A percentile compares a stretch with the other conserved stretches of the same genome.
Evolutionary conservation across 1,140 invertebrate genomes (phyloP).

Genomic region (Heliconius hermathena): DNA sequence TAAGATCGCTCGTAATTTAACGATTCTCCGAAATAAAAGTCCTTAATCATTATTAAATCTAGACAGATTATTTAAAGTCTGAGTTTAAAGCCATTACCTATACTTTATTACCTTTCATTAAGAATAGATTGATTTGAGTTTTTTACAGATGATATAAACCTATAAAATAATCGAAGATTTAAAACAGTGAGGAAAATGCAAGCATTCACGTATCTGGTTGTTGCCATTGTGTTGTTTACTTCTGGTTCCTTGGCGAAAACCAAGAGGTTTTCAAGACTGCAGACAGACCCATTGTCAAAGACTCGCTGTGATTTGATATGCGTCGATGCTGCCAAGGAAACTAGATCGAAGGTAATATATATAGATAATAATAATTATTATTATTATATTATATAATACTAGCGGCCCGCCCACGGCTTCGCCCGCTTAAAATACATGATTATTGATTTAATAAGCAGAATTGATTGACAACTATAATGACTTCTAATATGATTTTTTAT

Average conservation of each 20-base stretch:
- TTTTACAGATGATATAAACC: slow-evolving; percentile 44
- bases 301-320: slow-evolving; percentile 71
- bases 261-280: slow-evolving; percentile 56
- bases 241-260: slow-evolving; percentile 49
- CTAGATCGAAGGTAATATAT: slow-evolving; percentile 54
- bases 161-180: not conserved
- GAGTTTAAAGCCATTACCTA: slow-evolving; percentile 42
- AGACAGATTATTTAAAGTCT: slow-evolving; percentile 30
- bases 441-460: too few species aligned
- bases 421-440: too few species aligned
- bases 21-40: slow-evolving; percentile 36
- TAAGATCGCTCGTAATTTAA: slow-evolving; percentile 34
- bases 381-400: too few species aligned
- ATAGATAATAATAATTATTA: not conserved
- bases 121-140: slow-evolving; percentile 32
- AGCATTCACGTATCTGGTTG: slow-evolving; percentile 45
- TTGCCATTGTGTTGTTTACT: slow-evolving; percentile 42
- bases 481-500: too few species aligned
- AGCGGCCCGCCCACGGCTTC: too few species aligned
- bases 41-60: slow-evolving; percentile 36
- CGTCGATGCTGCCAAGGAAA: slow-evolving; percentile 63
- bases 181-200: slow-evolving; percentile 47
- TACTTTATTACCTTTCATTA: slow-evolving; percentile 48
- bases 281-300: slow-evolving; percentile 64
- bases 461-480: too few species aligned